Evolutionary conservation across 2,113 vertebrate species (phyloP).

Genomic region (Gasterosteus nipponicus): DNA sequence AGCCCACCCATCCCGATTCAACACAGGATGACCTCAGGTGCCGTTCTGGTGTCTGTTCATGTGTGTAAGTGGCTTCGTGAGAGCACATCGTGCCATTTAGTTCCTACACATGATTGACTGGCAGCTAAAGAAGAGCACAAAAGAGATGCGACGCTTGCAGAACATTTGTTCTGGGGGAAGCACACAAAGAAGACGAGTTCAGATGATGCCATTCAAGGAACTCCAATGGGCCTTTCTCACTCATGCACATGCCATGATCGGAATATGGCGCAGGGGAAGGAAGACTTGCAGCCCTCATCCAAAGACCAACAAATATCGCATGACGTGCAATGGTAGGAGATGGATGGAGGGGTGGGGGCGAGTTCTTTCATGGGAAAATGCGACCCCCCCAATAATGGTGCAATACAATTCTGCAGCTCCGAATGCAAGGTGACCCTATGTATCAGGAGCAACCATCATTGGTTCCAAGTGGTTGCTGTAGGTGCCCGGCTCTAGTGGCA

Average conservation of each 20-base stretch:
- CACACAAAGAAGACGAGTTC: conserved; percentile 32
- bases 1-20: conserved; percentile 23
- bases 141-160: conserved; percentile 9
- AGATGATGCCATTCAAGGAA: conserved; percentile 49
- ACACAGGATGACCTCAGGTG: conserved; percentile 42
- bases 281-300: background rate
- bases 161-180: conserved; percentile 1
- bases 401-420: conserved; percentile 63
- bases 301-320: conserved; percentile 13
- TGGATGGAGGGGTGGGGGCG: conserved; percentile 12
- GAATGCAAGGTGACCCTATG: conserved; percentile 73
- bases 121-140: conserved; percentile 14
- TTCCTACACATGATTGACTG: conserved; percentile 54
- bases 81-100: conserved; percentile 45
- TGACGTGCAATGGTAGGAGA: conserved; percentile 23
- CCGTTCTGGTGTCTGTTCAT: conserved; percentile 19
- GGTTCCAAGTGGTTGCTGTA: conserved; percentile 26
- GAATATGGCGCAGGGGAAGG: conserved; percentile 43
- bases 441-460: conserved; percentile 29
- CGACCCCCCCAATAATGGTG: conserved; percentile 52
- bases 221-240: conserved; percentile 46
- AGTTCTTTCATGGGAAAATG: conserved; percentile 22
- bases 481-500: conserved; percentile 13
- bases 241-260: conserved; percentile 27
- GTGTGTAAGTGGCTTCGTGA: conserved; percentile 29